These are phyloP conservation scores for Centropyge bicolor DNA, from an alignment of 2,797 vertebrate genomes.

Conservation along the genomic window DNA sequence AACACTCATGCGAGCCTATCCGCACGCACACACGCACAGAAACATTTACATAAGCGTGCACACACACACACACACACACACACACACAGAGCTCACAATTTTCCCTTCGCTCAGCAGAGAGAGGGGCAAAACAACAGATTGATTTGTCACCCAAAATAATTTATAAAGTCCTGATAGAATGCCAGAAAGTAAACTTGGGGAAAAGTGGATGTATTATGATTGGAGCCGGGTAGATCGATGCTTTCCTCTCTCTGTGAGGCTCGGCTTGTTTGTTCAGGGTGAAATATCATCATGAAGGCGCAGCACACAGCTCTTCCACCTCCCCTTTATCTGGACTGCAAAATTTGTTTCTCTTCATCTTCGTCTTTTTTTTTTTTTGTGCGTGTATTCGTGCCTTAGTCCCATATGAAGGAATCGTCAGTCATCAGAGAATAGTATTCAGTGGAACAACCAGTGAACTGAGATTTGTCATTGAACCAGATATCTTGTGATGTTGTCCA, in stretches of 20 bases:
- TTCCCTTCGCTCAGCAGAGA: slow-evolving; percentile 66
- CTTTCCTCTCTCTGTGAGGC: slow-evolving; percentile 70
- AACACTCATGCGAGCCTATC: slow-evolving; percentile 15
- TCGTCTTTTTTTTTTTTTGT: slow-evolving; percentile 19
- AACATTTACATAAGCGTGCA: slow-evolving; percentile 36
- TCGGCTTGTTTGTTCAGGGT: slow-evolving; percentile 80
- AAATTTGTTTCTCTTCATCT: slow-evolving; percentile 59
- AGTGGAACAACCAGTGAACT: slow-evolving; percentile 36
- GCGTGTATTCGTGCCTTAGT: slow-evolving; percentile 14
- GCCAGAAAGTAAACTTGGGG: slow-evolving; percentile 80
- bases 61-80: slow-evolving; percentile 15
- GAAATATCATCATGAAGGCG: slow-evolving; percentile 79
- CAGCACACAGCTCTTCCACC: slow-evolving; percentile 57
- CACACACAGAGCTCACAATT: slow-evolving; percentile 37
- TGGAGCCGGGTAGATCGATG: slow-evolving; percentile 78
- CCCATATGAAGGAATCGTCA: slow-evolving; percentile 42
- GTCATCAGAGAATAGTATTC: slow-evolving; percentile 53
- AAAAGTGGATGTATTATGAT: slow-evolving; percentile 81
- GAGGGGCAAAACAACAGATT: slow-evolving; percentile 68
- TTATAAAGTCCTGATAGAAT: slow-evolving; percentile 82
- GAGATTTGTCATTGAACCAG: slow-evolving; percentile 58
- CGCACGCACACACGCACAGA: slow-evolving; percentile 7
- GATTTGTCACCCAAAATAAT: slow-evolving; percentile 80
- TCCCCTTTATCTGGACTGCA: slow-evolving; percentile 63
- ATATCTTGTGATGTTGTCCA: slow-evolving; percentile 48